Conservation (phyloP, 2,888 invertebrate species). For the Agonum fuliginosum region DNA sequence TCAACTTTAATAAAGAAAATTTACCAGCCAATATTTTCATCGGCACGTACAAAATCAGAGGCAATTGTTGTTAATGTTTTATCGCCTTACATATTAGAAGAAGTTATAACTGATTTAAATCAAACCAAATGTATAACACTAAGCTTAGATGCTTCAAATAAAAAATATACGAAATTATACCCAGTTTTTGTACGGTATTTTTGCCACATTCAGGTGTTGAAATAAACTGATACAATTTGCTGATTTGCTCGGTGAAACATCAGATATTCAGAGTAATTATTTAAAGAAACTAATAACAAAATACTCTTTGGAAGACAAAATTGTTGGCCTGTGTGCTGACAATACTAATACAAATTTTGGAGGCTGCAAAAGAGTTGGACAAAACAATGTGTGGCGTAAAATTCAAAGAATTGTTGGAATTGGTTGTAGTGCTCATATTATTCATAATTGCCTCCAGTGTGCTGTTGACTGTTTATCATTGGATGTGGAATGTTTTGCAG, state of each 20-base stretch:
- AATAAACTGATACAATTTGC: conserved; percentile 29
- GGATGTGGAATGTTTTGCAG: conserved; percentile 65
- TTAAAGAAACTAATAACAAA: conserved; percentile 51
- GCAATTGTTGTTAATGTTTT: too few species aligned
- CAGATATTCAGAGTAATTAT: conserved; percentile 33
- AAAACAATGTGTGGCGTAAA: conserved; percentile 17
- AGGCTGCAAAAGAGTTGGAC: conserved; percentile 40
- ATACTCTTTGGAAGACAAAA: conserved; percentile 18
- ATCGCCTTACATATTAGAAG: too few species aligned
- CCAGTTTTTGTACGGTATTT: conserved; percentile 58
- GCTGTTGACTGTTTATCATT: conserved; percentile 63
- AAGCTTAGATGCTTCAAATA: conserved; percentile 59
- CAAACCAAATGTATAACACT: too few species aligned
- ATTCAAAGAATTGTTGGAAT: conserved; percentile 62
- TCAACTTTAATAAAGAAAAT: background rate
- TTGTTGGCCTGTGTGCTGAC: conserved; percentile 41
- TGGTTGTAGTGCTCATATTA: conserved; percentile 65
- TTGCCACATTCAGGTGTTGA: conserved; percentile 34
- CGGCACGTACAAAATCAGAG: conserved; percentile 9
- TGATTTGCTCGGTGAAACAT: conserved; percentile 29
- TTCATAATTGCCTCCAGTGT: conserved; percentile 61
- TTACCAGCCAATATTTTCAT: conserved; percentile 8
- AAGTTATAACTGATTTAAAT: too few species aligned
- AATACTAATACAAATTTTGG: conserved; percentile 60
- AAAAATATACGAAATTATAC: conserved; percentile 60